Conservation (phyloP, 1,140 invertebrate species). For the Dinoponera quadriceps region DNA sequence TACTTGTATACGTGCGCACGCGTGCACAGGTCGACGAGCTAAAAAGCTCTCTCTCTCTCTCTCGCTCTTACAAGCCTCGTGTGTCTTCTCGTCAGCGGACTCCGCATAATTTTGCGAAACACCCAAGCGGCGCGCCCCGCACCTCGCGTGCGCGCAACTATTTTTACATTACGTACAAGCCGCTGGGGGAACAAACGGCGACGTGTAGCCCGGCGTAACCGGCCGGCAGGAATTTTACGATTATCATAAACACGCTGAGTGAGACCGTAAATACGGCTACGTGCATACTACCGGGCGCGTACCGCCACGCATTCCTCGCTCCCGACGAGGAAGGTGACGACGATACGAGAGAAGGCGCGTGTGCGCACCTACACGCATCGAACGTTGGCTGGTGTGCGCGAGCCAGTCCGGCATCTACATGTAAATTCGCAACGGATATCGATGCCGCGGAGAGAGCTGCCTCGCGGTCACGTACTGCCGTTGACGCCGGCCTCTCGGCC, state of each 20-base stretch:
- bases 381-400: background rate
- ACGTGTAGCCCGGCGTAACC: background rate
- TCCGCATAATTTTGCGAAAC: slow-evolving; percentile 48
- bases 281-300: background rate
- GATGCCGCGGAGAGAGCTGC: too few species aligned
- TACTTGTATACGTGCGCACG: too few species aligned
- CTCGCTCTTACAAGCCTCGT: background rate
- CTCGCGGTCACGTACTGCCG: too few species aligned
- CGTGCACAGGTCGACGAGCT: background rate
- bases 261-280: slow-evolving; percentile 34
- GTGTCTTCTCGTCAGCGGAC: slow-evolving; percentile 25
- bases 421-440: too few species aligned
- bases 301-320: background rate
- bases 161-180: slow-evolving; percentile 55
- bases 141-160: slow-evolving; percentile 16
- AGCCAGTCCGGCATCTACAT: background rate
- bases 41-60: slow-evolving; percentile 36
- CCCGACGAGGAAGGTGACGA: background rate
- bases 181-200: slow-evolving; percentile 26
- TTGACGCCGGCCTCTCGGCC: background rate
- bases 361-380: too few species aligned
- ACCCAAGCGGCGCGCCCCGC: background rate
- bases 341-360: slow-evolving; percentile 1
- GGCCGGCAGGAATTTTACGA: slow-evolving; percentile 35
- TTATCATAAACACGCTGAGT: slow-evolving; percentile 55